Base-by-base conservation (phyloP, 2,888 invertebrate species). In the Amphipyra berbera region DNA sequence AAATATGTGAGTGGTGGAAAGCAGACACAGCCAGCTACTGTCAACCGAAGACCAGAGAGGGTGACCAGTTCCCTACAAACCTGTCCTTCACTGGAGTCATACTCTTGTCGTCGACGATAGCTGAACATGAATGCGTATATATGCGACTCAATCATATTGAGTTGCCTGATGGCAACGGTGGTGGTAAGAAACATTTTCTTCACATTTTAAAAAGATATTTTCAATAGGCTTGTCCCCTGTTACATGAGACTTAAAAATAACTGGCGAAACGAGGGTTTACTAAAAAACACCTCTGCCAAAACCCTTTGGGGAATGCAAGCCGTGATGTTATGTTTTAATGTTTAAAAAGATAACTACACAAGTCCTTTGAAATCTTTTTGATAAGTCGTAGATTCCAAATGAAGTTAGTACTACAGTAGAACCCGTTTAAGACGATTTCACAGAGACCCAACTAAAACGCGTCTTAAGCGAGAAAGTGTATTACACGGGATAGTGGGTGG, bases 1-100 rank as follows among this genome's bases (percentile, higher is more conserved):
- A 94, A 58, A 89, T 95, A 41, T 95, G 95, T 69, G 90, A 92
- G 12, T 90, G 91, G 27, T 93, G 93, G 94, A 72, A 86, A 0
- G 94, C 94, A 0, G 93, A 94, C 54, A 82, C 79, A 0, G 79
- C 94, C 0, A 72, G 61, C 0, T 82, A 88, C 0, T 95, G 95
- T 69, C 81, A 85, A n/a, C 90, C 91, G 0, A 87, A 83, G 53
- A 88, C 87, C 0, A 79, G 52, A 2, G 55, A 77, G 0, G 88
- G 86, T 0, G 81, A 80, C 5, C 68, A 76, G 0, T 87, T 93
- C 14, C 94, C 95, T 0, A 63, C 80, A 1, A 89, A 85, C 55
- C 76, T 95, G 0, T 84, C 88, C 0, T 95, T 95, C 61, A 85
- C 84, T 2, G 93, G 90, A n/a, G 78, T 81, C 0, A 68, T 95